Evolutionary conservation across 2,797 vertebrate genomes (phyloP).

Genomic region (Molossus alvarezi): DNA sequence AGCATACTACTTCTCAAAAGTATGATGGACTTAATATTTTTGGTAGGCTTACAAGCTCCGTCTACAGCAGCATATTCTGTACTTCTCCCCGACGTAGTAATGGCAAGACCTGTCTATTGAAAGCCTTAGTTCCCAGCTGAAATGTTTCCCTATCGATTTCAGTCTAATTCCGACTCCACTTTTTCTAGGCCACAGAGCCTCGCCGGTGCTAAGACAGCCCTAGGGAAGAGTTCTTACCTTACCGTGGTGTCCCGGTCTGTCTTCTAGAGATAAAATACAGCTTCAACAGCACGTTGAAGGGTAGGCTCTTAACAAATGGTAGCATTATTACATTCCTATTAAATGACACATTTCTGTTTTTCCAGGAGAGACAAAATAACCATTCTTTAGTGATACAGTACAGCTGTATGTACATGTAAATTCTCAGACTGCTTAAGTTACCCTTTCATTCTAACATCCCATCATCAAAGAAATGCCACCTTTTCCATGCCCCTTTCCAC

Average conservation of each 20-base stretch:
- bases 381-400: constrained; percentile 23
- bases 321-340: constrained; percentile 50
- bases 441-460: constrained; percentile 52
- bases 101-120: constrained; percentile 74
- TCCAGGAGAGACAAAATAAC: constrained; percentile 65
- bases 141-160: constrained; percentile 68
- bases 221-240: constrained; percentile 52
- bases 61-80: constrained; percentile 89
- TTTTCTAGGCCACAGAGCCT: constrained; percentile 62
- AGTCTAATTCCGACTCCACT: constrained; percentile 59
- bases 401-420: constrained; percentile 8
- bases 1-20: constrained; percentile 88
- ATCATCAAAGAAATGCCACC: constrained; percentile 31
- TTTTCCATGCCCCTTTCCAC: constrained; percentile 23
- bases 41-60: constrained; percentile 90
- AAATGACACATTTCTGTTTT: constrained; percentile 63
- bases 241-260: not conserved
- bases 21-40: constrained; percentile 83
- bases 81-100: constrained; percentile 72
- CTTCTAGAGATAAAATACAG: constrained; percentile 52
- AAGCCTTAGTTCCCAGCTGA: constrained; percentile 75
- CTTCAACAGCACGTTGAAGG: constrained; percentile 57
- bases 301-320: not conserved
- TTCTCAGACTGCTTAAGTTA: constrained; percentile 62
- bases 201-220: constrained; percentile 50